Percentiles rank a stretch among this genome's conserved stretches.
These are phyloP conservation scores for Cliona cf. orientalis DNA, from an alignment of 37 sponge, comb jelly and placozoan genomes.

Conservation along the genomic window DNA sequence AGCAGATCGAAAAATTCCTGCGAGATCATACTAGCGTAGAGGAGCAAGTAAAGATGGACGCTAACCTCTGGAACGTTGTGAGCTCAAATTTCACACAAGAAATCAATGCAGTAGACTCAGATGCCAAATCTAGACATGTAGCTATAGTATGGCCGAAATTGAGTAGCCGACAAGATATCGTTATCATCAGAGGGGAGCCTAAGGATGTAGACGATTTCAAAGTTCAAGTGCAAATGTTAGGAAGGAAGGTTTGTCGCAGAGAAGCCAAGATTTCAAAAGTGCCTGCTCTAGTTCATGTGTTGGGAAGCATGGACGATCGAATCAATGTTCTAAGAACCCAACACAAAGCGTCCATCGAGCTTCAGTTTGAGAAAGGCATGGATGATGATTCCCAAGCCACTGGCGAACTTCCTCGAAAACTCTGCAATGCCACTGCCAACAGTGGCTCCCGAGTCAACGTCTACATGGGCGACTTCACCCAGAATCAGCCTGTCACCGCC, in stretches of 20 bases:
- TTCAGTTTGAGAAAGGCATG: not conserved
- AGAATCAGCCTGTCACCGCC: not conserved
- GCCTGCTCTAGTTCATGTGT: constrained; percentile 7
- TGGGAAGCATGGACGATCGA: constrained; percentile 18
- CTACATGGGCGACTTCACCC: constrained; percentile 39
- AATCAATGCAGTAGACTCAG: not conserved
- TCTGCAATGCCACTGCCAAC: constrained; percentile 13
- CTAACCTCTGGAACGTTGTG: constrained; percentile 13
- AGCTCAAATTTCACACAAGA: not conserved
- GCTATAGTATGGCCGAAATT: not conserved
- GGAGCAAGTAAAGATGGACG: not conserved
- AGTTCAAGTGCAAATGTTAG: constrained; percentile 6
- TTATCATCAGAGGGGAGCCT: constrained; percentile 20
- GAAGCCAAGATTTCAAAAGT: not conserved
- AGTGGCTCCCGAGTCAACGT: constrained; percentile 11
- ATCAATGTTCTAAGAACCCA: not conserved
- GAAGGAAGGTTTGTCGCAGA: not conserved
- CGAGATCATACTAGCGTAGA: constrained; percentile 4
- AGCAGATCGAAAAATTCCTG: constrained; percentile 17
- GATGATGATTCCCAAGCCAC: not conserved
- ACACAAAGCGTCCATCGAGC: not conserved
- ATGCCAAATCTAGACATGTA: constrained; percentile 1
- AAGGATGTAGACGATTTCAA: constrained; percentile 15
- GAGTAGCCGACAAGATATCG: not conserved
- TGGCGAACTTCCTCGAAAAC: constrained; percentile 7